Evolutionary conservation across 2,797 vertebrate species (phyloP).

Genomic region (Chelmon rostratus): DNA sequence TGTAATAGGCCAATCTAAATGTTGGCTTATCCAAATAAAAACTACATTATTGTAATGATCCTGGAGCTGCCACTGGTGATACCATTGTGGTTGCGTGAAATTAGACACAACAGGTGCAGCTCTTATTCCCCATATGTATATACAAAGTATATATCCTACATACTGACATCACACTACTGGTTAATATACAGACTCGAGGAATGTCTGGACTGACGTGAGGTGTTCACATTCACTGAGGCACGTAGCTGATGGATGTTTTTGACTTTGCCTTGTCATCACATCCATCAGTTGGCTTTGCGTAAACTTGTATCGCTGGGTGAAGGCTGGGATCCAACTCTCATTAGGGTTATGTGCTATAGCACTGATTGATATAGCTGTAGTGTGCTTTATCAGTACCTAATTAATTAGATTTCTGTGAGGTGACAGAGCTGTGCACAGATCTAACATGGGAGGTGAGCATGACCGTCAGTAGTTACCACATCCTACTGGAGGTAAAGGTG

Average conservation of each 20-base stretch:
- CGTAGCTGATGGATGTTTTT: slow-evolving; percentile 21
- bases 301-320: not conserved
- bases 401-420: slow-evolving; percentile 41
- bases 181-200: slow-evolving; percentile 19
- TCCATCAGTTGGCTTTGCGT: slow-evolving; percentile 14
- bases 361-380: slow-evolving; percentile 45
- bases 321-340: slow-evolving; percentile 1
- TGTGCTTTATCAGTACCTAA: slow-evolving; percentile 34
- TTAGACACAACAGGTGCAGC: slow-evolving; percentile 40
- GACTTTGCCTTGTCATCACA: slow-evolving; percentile 14
- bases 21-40: no score
- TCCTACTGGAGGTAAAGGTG: not conserved
- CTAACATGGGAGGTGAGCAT: slow-evolving; percentile 1
- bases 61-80: not conserved
- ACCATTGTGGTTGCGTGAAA: slow-evolving; percentile 21
- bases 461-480: not conserved
- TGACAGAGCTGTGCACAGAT: slow-evolving; percentile 19
- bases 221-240: slow-evolving; percentile 11
- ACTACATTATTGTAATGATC: not conserved
- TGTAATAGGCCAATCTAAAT: no score
- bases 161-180: slow-evolving; percentile 23
- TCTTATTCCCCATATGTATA: not conserved
- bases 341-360: slow-evolving; percentile 10
- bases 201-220: not conserved
- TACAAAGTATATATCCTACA: not conserved